Base-by-base conservation (phyloP, 2,797 vertebrate species). In the Poeciliopsis gracilis region DNA sequence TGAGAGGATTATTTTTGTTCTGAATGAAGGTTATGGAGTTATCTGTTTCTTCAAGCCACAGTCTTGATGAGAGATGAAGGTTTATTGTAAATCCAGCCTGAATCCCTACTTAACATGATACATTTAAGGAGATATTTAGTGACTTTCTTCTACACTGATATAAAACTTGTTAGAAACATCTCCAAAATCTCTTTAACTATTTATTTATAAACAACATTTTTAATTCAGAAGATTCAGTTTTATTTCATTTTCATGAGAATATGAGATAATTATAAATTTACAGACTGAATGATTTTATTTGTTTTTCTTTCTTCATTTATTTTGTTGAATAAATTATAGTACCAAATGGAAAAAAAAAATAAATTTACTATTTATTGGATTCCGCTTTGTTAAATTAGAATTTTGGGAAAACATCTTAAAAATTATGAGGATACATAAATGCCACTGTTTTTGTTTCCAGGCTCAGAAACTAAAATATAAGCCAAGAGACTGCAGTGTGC, bases 401-500 rank as follows among this genome's bases (percentile, higher is more conserved):
- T 16, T 45, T 59, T 36, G 20, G 43, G 3, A 23, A 51, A 75
- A 49, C n/a, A 28, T n/a, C 30, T 61, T 11, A 30, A 36, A 47
- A 20, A 33, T 75, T 25, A 53, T 36, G 12, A 76, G 67, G n/a
- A 47, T 47, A 49, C 11, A 78, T 28, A 41, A 46, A 47, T 77
- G 59, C 51, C 5, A 30, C 33, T 12, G 36, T 78, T 77, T 69
- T 69, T 78, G 59, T 80, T 43, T 61, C 67, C 72, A 36, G 43
- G 15, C 10, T 33, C 30, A 49, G 75, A 61, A 49, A 9, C 16
- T 2, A 16, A 80, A 46, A 36, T 61, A 71, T 66, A 38, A 76
- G 63, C 83, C 47, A 47, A 53, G 49, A 28, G 45, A 67, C 16
- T 66, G 38, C 77, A 77, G 18, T 76, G 25, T 72, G 84, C 57